Evolutionary conservation across 30 jellyfish, hydroid and myxozoan genomes (phyloP).

Genomic region (Sanderia malayensis): DNA sequence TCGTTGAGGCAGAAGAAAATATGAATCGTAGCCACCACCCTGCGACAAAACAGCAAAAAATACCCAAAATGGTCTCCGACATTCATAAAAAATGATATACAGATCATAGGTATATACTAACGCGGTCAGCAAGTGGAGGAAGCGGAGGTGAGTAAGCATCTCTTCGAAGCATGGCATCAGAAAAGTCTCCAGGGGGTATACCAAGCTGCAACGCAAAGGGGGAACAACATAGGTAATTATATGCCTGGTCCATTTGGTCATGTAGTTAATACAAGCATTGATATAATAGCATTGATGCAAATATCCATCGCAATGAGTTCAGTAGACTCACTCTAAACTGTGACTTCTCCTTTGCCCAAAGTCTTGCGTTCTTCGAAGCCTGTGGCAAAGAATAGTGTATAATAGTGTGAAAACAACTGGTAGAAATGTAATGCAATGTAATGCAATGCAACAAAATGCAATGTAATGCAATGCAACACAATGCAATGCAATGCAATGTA

Average conservation of each 20-base stretch:
- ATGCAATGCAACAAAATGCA: not conserved
- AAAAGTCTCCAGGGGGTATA: not conserved
- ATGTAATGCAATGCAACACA: no score
- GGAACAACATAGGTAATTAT: no score
- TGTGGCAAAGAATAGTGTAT: no score
- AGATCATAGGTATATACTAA: not conserved
- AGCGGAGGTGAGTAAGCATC: not conserved
- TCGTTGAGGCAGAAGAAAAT: not conserved
- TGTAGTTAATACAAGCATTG: no score
- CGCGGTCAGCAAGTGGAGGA: slow-evolving; percentile 2
- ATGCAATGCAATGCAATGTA: no score
- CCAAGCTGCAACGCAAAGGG: not conserved
- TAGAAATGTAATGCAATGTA: no score
- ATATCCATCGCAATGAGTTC: not conserved
- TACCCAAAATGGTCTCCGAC: not conserved
- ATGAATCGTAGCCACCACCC: not conserved
- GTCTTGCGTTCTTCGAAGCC: slow-evolving; percentile 39
- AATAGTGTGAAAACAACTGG: no score
- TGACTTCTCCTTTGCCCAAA: slow-evolving; percentile 54
- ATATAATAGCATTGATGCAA: no score
- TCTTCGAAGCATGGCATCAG: not conserved
- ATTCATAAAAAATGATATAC: no score
- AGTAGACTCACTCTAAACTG: slow-evolving; percentile 8
- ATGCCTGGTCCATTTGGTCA: no score
- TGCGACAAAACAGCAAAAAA: not conserved